Conservation (phyloP, 2,113 vertebrate species). For the Suricata suricatta region DNA sequence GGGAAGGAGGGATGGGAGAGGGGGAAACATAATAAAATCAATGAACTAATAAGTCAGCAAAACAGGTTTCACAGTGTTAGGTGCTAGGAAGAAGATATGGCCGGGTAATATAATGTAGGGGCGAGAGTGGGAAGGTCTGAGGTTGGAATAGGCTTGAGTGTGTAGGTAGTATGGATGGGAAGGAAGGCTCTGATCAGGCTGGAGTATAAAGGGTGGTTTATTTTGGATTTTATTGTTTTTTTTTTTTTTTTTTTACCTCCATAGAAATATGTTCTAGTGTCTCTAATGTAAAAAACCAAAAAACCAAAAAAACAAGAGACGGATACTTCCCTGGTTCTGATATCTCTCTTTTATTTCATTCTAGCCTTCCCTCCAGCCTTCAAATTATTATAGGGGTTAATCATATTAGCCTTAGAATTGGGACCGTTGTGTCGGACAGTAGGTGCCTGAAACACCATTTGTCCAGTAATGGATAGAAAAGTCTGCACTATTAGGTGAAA, state of each 20-base stretch:
- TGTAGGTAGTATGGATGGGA: background rate
- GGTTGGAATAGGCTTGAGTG: background rate
- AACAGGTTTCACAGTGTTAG: background rate
- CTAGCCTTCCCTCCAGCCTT: rapidly evolving
- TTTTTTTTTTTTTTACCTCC: background rate
- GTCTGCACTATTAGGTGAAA: background rate
- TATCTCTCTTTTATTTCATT: background rate
- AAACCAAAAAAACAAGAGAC: background rate
- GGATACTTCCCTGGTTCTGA: background rate
- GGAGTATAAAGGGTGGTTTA: background rate
- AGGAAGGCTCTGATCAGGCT: background rate
- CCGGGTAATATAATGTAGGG: background rate
- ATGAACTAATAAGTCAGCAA: background rate
- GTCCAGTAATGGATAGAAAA: background rate
- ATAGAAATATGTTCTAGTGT: background rate
- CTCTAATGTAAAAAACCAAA: background rate
- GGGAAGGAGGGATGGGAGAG: background rate
- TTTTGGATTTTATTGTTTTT: background rate
- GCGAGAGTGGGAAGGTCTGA: background rate
- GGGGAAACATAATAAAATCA: background rate
- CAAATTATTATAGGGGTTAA: background rate
- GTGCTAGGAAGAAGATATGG: background rate
- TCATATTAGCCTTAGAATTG: background rate
- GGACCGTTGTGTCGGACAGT: background rate
- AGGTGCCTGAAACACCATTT: background rate